These are phyloP conservation scores for Zeugodacus cucurbitae DNA, from an alignment of 1,140 invertebrate genomes.

Conservation along the genomic window DNA sequence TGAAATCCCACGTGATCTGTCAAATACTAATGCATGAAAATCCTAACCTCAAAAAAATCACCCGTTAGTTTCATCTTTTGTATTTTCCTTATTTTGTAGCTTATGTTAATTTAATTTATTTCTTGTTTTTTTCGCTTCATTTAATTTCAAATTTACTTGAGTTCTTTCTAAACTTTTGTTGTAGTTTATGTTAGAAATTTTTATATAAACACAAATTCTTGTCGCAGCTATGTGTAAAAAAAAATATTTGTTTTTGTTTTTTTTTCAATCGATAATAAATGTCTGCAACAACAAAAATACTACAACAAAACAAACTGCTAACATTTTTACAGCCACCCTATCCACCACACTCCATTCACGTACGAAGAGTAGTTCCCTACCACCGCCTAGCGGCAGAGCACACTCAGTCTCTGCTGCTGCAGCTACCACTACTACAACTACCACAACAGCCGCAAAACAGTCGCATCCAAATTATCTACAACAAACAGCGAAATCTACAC, in stretches of 20 bases:
- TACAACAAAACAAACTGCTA: constrained; percentile 48
- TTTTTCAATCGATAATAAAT: neutral
- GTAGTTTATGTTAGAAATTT: constrained; percentile 27
- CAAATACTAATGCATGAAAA: too few relatives aligned
- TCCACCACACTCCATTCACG: constrained; percentile 68
- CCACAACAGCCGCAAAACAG: constrained; percentile 52
- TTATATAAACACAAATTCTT: neutral
- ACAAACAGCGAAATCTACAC: constrained; percentile 52
- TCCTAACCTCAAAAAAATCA: too few relatives aligned
- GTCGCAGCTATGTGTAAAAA: neutral
- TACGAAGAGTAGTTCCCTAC: constrained; percentile 68
- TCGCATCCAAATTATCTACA: constrained; percentile 58
- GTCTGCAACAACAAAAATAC: neutral
- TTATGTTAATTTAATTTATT: neutral
- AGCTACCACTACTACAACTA: constrained; percentile 55
- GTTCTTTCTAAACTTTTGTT: neutral
- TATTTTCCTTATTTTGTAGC: constrained; percentile 38
- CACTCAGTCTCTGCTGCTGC: constrained; percentile 51
- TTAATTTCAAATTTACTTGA: neutral
- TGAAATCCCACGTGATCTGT: too few relatives aligned
- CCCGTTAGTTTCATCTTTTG: neutral
- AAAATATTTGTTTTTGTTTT: neutral
- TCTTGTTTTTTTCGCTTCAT: neutral
- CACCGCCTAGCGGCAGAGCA: constrained; percentile 63
- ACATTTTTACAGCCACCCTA: constrained; percentile 68